Base-by-base conservation (phyloP, 2,797 vertebrate species). In the Phoxinus dragarum region DNA sequence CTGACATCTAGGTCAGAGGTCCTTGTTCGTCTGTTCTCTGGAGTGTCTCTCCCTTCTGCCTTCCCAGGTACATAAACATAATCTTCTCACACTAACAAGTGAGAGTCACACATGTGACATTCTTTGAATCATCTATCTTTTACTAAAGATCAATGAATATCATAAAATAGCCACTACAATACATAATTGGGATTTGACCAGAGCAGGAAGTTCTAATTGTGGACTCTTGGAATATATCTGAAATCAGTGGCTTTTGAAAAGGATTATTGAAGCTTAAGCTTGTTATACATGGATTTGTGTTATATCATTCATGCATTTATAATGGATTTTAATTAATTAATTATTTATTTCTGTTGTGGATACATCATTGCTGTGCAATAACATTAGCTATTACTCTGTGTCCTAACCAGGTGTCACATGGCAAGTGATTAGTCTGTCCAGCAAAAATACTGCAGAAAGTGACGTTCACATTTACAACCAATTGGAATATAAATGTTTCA, bases 261-360 rank as follows among this genome's bases (percentile, higher is more conserved):
- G 34, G 9, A 42, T 81, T 69, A 38, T 49, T 67, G 19, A 81
- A 40, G 36, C 80, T 82, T 82, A 72, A 72, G 19, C 36, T 81
- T 81, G 36, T 71, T 42, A 81, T n/a, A 40, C 21, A 81, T 71
- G 14, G 49, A 40, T 56, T 81, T 56, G 34, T 56, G 66, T 81
- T 40, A 40, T 69, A 69, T 56, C 34, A 54, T 81, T 54, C 54
- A 36, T 71, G 36, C 9, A 71, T 81, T 69, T 81, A 71, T 40
- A 71, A 71, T 40, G n/a, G 14, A 71, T 81, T 81, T 69, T 52
- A 40, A 80, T 52, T 67, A 2, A 67, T 66, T 52, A 4, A 81
- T 76, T 66, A 34, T 66, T 75, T 34, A 34, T 77, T 38, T 12
- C 8, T 34, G 47, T 38, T 23, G 31, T 19, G 52, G 52, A 38